These are phyloP conservation scores for Anhinga rufa DNA, from an alignment of 2,113 vertebrate genomes.

Conservation along the genomic window DNA sequence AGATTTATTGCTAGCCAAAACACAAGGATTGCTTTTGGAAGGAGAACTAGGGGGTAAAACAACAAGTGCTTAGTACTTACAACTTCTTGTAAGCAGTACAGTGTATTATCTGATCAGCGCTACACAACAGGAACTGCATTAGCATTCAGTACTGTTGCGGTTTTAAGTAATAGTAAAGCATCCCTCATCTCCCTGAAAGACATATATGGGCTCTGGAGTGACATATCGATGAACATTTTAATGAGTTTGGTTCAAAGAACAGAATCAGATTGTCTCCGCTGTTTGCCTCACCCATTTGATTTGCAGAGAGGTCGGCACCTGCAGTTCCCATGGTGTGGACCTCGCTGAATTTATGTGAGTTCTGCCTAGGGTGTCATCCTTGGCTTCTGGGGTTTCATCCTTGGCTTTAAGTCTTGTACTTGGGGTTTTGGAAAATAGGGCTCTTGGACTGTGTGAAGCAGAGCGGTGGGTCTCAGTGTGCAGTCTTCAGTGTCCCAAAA, in stretches of 20 bases:
- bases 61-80: background rate
- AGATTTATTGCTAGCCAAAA: background rate
- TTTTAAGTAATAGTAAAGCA: slow-evolving; percentile 46
- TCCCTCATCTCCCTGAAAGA: background rate
- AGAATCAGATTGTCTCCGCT: background rate
- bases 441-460: background rate
- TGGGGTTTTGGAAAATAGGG: background rate
- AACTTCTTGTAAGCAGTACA: background rate
- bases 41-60: background rate
- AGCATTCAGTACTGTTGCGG: slow-evolving; percentile 12
- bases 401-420: background rate
- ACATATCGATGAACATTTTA: background rate
- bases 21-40: background rate
- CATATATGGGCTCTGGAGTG: background rate
- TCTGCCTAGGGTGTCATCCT: background rate
- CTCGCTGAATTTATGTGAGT: background rate
- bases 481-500: background rate
- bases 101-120: slow-evolving; percentile 39
- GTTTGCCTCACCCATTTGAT: background rate
- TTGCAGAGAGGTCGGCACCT: background rate
- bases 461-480: background rate
- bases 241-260: background rate
- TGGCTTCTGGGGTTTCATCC: background rate
- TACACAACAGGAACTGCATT: slow-evolving; percentile 57
- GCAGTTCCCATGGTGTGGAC: background rate